phyloP scores from a whole-genome alignment of 2,888 invertebrate genomes.

The Zygogramma bicolorata region DNA sequence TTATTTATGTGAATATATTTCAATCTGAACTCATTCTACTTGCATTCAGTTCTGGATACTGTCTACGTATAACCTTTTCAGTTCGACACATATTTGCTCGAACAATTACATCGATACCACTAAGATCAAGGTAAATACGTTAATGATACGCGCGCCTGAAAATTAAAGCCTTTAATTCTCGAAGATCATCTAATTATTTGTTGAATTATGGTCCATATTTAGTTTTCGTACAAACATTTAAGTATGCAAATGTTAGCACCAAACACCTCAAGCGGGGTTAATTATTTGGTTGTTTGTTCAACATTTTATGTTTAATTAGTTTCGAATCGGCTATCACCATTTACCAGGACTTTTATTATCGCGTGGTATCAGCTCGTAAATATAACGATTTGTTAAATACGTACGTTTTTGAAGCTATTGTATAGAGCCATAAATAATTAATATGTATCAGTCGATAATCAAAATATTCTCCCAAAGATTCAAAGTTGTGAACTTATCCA shows the following conservation, averaged over 20 bases:
- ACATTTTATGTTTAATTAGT: slow-evolving; percentile 18
- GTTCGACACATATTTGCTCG: background rate
- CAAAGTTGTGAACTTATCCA: too few species aligned
- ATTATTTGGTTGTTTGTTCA: slow-evolving; percentile 2
- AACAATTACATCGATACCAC: background rate
- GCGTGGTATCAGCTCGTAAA: background rate
- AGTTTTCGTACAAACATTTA: slow-evolving; percentile 1
- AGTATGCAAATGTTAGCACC: background rate
- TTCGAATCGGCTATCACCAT: background rate
- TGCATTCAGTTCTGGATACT: too few species aligned
- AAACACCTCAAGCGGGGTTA: background rate
- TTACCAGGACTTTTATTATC: background rate
- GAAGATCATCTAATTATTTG: background rate
- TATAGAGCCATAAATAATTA: too few species aligned
- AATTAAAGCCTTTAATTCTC: background rate
- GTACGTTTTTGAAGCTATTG: too few species aligned
- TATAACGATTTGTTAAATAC: background rate
- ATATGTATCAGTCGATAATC: too few species aligned
- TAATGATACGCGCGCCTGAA: background rate
- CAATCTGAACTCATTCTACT: too few species aligned
- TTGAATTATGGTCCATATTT: background rate
- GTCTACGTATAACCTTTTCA: background rate
- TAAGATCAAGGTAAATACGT: background rate
- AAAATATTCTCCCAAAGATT: too few species aligned
- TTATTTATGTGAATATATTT: too few species aligned